Evolutionary conservation across 2,113 vertebrate genomes (phyloP).

Genomic region (Sigmodon hispidus): DNA sequence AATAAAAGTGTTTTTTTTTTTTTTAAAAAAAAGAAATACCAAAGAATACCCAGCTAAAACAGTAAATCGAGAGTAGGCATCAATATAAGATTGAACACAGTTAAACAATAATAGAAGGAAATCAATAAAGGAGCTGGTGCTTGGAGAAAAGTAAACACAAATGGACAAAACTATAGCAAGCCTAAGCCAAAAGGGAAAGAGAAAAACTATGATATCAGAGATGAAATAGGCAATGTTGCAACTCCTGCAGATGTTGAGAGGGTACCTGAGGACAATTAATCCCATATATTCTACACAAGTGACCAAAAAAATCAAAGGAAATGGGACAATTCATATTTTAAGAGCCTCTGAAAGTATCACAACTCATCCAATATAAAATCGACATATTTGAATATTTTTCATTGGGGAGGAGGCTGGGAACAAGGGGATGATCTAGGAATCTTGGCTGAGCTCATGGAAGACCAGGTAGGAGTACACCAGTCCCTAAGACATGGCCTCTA

Average conservation of each 20-base stretch:
- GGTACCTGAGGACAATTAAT: neutral
- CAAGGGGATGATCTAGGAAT: neutral
- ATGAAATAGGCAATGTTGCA: neutral
- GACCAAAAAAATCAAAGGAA: neutral
- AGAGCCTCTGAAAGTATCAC: neutral
- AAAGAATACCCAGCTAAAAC: neutral
- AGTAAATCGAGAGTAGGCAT: neutral
- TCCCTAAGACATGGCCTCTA: neutral
- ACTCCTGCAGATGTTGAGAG: neutral
- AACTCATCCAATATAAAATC: neutral
- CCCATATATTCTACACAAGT: neutral
- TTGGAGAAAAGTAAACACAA: slow-evolving; percentile 8
- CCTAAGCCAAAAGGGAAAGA: neutral
- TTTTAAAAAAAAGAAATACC: neutral
- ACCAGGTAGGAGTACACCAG: neutral
- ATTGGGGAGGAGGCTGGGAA: neutral
- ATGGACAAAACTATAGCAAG: neutral
- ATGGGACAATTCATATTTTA: neutral
- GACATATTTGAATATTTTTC: neutral
- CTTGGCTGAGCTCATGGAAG: neutral
- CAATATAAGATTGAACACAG: neutral
- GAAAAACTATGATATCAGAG: neutral
- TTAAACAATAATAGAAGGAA: neutral
- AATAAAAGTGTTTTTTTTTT: no score
- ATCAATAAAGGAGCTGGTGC: neutral